Conservation (phyloP, 1,140 invertebrate genomes). For the Halotydeus destructor region DNA sequence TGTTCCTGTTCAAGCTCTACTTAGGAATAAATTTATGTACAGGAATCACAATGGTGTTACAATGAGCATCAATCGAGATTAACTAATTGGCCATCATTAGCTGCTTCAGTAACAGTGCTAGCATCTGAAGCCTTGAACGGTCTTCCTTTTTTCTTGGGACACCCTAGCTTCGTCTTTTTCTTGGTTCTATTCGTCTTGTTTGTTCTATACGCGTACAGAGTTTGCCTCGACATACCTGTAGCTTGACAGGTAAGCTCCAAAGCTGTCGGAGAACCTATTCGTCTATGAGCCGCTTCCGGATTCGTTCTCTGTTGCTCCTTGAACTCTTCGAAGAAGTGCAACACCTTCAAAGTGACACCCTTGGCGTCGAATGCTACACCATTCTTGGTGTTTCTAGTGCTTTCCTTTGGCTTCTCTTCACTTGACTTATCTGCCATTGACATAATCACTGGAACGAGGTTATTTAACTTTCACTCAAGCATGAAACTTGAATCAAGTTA, state of each 20-base stretch:
- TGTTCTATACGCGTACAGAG: too few species aligned
- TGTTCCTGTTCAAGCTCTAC: slow-evolving; percentile 7
- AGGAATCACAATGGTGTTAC: too few species aligned
- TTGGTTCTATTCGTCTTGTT: neutral
- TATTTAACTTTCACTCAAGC: neutral
- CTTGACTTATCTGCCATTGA: neutral
- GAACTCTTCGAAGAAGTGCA: too few species aligned
- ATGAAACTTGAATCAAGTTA: neutral
- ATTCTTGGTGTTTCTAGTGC: neutral
- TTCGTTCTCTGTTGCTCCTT: too few species aligned
- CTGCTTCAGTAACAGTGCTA: neutral
- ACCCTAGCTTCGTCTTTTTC: neutral
- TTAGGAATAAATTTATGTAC: neutral
- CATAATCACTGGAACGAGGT: neutral
- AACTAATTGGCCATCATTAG: neutral
- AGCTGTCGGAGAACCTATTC: too few species aligned
- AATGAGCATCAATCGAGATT: neutral
- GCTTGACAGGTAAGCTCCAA: too few species aligned
- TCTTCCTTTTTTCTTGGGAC: neutral
- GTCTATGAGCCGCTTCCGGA: too few species aligned
- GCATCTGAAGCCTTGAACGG: neutral
- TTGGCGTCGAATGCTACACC: too few species aligned
- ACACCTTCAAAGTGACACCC: too few species aligned
- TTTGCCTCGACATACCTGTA: too few species aligned
- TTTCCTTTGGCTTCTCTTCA: neutral